Evolutionary conservation across 2,113 vertebrate species (phyloP), one percentile per base, ranked within the genome.

Genomic region (Plestiodon gilberti): DNA sequence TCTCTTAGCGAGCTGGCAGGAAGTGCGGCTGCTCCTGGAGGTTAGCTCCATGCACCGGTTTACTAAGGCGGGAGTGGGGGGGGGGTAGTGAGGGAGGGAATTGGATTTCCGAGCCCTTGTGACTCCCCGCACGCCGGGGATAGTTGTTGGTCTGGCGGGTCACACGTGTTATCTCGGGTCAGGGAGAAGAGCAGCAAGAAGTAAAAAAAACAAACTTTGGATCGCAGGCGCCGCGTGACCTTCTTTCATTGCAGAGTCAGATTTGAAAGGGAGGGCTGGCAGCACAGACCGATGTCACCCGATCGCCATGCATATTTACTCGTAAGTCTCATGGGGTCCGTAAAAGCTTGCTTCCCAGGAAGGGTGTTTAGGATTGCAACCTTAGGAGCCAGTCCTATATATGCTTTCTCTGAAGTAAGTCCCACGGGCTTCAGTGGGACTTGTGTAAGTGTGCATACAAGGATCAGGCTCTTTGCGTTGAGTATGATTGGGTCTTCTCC

Each of bases 11-110:
- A 59, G 30, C 59, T 28, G 61, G 61, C 78, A 65, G 78, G 78
- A 64, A 80, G 76, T 59, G 90, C 93, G 91, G 61, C 91, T 22
- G 76, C 30, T 59, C 64, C 81, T 33, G 75, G 61, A 23, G 0
- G 71, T 17, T 17, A 14, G n/a, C 17, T 40, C 30, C 23, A 30
- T 62, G 71, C 82, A 14, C 38, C 40, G 40, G 28, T 14, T 33
- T 18, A 35, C 6, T 0, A 28, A 40, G 4, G 30, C 23, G 3
- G 6, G 3, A 4, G 9, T 8, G 8, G 69, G 33, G 57, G 4
- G 22, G 61, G 78, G 15, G 48, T 6, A 30, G 22, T 14, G 25
- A 23, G 43, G 23, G 13, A 14, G 22, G 6, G 7, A n/a, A 14
- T 1, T 5, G 52, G 28, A 52, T 6, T 20, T 22, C 76, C 18